A percentile compares a stretch with the other conserved stretches of the same genome.
These are phyloP conservation scores for Hippasteria phrygiana DNA, from an alignment of 53 echinoderm and acorn worm genomes.

Conservation along the genomic window DNA sequence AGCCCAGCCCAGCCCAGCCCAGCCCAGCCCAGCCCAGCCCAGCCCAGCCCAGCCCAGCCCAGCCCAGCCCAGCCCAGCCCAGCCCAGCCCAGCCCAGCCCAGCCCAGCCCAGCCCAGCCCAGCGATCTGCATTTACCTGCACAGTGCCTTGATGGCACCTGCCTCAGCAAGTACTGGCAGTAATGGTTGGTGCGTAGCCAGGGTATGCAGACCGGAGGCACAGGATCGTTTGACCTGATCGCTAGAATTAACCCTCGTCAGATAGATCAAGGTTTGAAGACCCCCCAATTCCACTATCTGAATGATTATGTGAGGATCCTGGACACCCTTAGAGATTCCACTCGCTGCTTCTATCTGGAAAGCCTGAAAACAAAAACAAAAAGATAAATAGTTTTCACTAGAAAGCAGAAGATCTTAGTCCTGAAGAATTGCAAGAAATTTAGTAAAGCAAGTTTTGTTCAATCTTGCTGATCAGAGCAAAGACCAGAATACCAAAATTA, in stretches of 20 bases:
- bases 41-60: too few relatives aligned
- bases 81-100: too few relatives aligned
- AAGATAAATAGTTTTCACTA: not conserved
- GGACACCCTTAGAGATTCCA: slow-evolving; percentile 77
- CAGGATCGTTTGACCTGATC: slow-evolving; percentile 79
- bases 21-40: too few relatives aligned
- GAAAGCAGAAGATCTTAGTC: too few relatives aligned
- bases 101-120: too few relatives aligned
- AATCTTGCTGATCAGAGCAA: too few relatives aligned
- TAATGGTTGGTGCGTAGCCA: slow-evolving; percentile 88
- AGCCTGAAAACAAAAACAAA: slow-evolving; percentile 47
- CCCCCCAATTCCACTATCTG: slow-evolving; percentile 92
- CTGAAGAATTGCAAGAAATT: too few relatives aligned
- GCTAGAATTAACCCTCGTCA: slow-evolving; percentile 74
- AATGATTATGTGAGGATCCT: slow-evolving; percentile 69
- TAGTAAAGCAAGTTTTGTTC: too few relatives aligned
- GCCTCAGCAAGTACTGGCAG: slow-evolving; percentile 78
- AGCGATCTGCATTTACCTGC: too few relatives aligned
- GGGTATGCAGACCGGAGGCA: slow-evolving; percentile 83
- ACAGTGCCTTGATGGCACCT: slow-evolving; percentile 88
- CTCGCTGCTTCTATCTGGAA: slow-evolving; percentile 87
- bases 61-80: too few relatives aligned
- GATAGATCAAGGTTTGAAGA: slow-evolving; percentile 86
- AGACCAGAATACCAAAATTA: too few relatives aligned
- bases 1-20: too few relatives aligned